Percentiles rank a stretch among this genome's conserved stretches.
phyloP scores from a whole-genome alignment of 2,797 vertebrate genomes.

The Tiaroga cobitis region DNA sequence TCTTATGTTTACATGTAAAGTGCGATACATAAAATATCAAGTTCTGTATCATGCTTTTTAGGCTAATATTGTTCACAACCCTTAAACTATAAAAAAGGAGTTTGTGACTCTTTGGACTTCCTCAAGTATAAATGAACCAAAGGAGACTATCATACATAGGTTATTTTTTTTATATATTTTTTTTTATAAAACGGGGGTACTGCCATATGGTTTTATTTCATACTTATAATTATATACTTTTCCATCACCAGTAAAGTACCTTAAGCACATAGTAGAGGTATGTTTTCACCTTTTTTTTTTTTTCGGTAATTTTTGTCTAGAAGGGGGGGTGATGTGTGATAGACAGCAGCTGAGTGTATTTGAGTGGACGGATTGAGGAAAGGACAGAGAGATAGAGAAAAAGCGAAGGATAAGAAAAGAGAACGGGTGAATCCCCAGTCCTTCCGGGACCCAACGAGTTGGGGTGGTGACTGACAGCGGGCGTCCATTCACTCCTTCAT shows the following conservation, averaged over 20 bases:
- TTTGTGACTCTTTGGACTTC: neutral
- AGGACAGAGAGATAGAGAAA: conserved; percentile 20
- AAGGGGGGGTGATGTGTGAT: conserved; percentile 21
- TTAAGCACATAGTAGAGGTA: neutral
- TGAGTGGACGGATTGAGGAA: conserved; percentile 14
- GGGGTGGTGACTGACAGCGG: conserved; percentile 47
- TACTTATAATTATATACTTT: neutral
- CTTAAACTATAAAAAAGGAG: neutral
- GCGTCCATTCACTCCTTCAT: conserved; percentile 52
- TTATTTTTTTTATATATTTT: too few species aligned
- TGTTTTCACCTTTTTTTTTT: neutral
- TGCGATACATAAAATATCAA: too few species aligned
- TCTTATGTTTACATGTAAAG: too few species aligned
- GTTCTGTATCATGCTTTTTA: too few species aligned
- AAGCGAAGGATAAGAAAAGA: conserved; percentile 11
- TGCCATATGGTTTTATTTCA: neutral
- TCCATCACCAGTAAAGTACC: neutral
- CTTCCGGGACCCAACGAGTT: conserved; percentile 47
- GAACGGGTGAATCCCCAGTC: conserved; percentile 43
- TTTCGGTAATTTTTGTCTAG: neutral
- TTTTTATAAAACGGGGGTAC: too few species aligned
- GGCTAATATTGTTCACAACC: neutral
- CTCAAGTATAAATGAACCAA: neutral
- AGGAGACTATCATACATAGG: neutral
- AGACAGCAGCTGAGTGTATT: conserved; percentile 50